A percentile compares a stretch with the other conserved stretches of the same genome.
Conservation (phyloP, 2,888 invertebrate genomes). For the Nomada hirtipes region DNA sequence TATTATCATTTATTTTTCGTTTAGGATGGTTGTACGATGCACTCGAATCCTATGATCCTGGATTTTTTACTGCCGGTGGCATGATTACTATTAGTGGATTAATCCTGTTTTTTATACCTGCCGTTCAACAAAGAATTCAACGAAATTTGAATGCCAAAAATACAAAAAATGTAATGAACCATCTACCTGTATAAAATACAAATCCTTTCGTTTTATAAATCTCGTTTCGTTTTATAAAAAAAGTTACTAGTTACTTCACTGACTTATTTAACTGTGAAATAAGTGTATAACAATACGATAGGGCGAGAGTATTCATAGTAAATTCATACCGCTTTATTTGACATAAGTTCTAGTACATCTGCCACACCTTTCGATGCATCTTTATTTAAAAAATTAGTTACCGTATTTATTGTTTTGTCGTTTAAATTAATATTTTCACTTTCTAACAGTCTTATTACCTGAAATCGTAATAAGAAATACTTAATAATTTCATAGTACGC, state of each 20-base stretch:
- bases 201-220: background rate
- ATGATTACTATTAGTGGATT: slow-evolving; percentile 94
- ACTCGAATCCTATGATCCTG: slow-evolving; percentile 92
- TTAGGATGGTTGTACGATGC: slow-evolving; percentile 94
- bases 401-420: background rate
- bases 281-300: background rate
- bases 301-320: too few species aligned
- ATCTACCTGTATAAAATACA: slow-evolving; percentile 28
- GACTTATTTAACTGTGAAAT: background rate
- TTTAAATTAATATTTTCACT: background rate
- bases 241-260: background rate
- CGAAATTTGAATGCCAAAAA: slow-evolving; percentile 74
- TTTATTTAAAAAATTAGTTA: background rate
- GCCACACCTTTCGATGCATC: fast-evolving
- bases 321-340: background rate
- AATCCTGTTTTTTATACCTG: slow-evolving; percentile 93
- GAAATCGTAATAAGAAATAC: background rate
- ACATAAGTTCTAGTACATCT: background rate
- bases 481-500: background rate
- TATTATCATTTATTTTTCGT: slow-evolving; percentile 21
- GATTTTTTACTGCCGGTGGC: slow-evolving; percentile 94
- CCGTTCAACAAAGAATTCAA: slow-evolving; percentile 44
- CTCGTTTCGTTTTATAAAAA: background rate
- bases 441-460: background rate
- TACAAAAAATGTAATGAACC: slow-evolving; percentile 85